Conservation (phyloP, 2,797 vertebrate genomes). For the Crocodylus rhombifer region DNA sequence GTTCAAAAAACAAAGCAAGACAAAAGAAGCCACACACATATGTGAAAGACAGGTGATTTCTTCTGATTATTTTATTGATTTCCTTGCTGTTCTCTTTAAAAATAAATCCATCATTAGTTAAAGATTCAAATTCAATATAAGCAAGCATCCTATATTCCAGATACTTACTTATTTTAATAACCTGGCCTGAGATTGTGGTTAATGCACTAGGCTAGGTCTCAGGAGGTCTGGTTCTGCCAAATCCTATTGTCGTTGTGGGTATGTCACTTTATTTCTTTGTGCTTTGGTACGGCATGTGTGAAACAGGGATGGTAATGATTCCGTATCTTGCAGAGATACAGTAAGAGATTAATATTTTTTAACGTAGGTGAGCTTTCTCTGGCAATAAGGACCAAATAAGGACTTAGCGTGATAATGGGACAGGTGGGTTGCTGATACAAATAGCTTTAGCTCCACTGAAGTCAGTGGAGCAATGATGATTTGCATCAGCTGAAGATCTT, state of each 20-base stretch:
- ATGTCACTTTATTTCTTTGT: not conserved
- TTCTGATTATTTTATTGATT: not conserved
- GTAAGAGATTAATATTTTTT: not conserved
- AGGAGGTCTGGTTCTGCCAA: not conserved
- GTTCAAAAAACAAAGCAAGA: not conserved
- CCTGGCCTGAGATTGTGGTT: not conserved
- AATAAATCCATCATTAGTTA: not conserved
- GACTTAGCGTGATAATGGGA: constrained; percentile 4
- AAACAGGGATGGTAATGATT: no score
- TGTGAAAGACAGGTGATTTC: not conserved
- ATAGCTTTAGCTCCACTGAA: constrained; percentile 14
- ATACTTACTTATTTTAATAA: not conserved
- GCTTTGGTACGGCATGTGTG: fast-evolving
- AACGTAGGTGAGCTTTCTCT: not conserved
- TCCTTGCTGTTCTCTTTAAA: not conserved
- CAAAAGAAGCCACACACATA: not conserved
- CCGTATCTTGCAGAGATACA: not conserved
- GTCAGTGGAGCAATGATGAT: not conserved
- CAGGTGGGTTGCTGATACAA: constrained; percentile 3
- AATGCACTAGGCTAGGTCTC: fast-evolving
- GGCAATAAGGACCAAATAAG: not conserved
- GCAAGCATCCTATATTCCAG: fast-evolving
- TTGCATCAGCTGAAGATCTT: not conserved
- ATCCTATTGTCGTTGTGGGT: fast-evolving
- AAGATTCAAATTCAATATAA: not conserved